Evolutionary conservation across 2,113 vertebrate genomes (phyloP).

Genomic region (Barnardius zonarius): DNA sequence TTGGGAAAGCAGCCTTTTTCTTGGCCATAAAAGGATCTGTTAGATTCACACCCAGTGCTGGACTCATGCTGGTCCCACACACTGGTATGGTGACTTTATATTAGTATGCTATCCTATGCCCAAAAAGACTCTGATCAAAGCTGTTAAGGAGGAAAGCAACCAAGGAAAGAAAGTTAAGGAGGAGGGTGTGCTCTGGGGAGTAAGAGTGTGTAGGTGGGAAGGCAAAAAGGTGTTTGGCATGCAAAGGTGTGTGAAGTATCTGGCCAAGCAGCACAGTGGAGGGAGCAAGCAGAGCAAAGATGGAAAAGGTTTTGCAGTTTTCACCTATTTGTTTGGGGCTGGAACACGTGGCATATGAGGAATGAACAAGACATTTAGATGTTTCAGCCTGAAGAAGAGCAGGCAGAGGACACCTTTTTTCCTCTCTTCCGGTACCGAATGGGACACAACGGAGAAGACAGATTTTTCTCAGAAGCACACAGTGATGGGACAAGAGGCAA

Average conservation of each 20-base stretch:
- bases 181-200: neutral
- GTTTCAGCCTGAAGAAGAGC: neutral
- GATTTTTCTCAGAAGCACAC: neutral
- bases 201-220: neutral
- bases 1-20: neutral
- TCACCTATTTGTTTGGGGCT: neutral
- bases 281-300: neutral
- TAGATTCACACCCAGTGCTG: neutral
- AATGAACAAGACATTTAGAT: neutral
- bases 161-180: no score
- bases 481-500: neutral
- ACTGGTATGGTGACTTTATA: no score
- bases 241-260: neutral
- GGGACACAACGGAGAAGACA: neutral
- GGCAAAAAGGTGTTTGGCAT: neutral
- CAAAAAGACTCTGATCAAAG: neutral
- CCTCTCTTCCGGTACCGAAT: neutral
- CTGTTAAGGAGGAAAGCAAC: neutral
- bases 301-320: neutral
- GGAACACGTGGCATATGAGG: fast-evolving
- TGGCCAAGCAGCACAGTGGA: fast-evolving
- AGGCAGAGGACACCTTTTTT: neutral
- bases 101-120: neutral
- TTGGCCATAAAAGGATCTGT: neutral
- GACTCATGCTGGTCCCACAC: neutral